Conservation (phyloP, 2,797 vertebrate species). For the Dendrocincla tyrannina region DNA sequence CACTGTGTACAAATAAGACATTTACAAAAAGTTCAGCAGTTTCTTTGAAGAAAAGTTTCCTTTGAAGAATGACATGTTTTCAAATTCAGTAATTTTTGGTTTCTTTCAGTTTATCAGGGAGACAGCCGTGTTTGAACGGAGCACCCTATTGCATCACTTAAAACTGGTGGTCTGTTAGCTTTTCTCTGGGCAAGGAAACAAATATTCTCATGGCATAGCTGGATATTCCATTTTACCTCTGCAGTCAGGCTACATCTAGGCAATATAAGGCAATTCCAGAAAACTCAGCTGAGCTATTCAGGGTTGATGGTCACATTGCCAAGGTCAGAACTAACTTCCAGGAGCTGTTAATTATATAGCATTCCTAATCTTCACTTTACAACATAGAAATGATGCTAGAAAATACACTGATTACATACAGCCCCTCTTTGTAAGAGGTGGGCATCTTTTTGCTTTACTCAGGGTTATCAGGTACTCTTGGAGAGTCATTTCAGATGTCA, state of each 20-base stretch:
- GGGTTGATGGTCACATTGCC: background rate
- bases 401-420: background rate
- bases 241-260: background rate
- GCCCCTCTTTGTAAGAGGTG: background rate
- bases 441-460: background rate
- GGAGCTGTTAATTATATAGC: background rate
- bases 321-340: background rate
- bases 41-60: slow-evolving; percentile 30
- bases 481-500: background rate
- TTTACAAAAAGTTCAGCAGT: background rate
- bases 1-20: background rate
- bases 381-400: background rate
- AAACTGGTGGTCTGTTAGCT: background rate
- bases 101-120: slow-evolving; percentile 22
- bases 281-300: background rate
- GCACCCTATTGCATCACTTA: background rate
- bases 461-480: background rate
- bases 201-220: background rate
- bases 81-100: slow-evolving; percentile 1
- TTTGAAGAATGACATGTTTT: slow-evolving; percentile 39
- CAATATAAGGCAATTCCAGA: background rate
- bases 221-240: background rate
- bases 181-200: background rate
- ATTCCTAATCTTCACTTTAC: background rate
- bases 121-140: background rate